Evolutionary conservation across 2,888 invertebrate genomes (phyloP).

Genomic region (Dynastes maya): DNA sequence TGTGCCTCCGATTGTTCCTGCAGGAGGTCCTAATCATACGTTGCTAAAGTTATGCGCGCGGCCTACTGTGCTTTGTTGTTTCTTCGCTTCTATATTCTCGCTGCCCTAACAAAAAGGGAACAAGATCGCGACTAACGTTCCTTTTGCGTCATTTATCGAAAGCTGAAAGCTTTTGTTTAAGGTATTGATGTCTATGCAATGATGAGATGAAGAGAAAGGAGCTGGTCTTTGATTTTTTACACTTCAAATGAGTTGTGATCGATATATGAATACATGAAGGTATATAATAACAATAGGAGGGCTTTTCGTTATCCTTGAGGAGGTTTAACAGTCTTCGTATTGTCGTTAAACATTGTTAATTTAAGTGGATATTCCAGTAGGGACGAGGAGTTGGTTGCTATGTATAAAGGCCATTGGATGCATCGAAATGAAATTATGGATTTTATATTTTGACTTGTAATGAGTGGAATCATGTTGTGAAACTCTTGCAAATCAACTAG

Average conservation of each 20-base stretch:
- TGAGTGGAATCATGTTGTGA: too few species aligned
- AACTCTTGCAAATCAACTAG: too few species aligned
- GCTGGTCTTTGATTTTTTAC: conserved; percentile 49
- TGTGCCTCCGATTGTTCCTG: conserved; percentile 61
- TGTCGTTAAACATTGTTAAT: conserved; percentile 32
- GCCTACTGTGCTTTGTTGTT: conserved; percentile 48
- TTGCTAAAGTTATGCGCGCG: conserved; percentile 29
- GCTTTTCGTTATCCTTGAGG: neutral
- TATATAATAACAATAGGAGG: too few species aligned
- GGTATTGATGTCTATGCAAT: conserved; percentile 65
- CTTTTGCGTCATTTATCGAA: conserved; percentile 30
- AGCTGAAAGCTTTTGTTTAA: conserved; percentile 62
- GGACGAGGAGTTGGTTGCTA: neutral
- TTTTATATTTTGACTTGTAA: too few species aligned
- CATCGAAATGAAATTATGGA: too few species aligned
- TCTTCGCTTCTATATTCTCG: neutral
- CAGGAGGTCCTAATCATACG: conserved; percentile 57
- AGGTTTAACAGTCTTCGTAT: conserved; percentile 21
- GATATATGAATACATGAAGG: neutral
- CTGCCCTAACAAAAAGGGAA: neutral
- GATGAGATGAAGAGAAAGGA: conserved; percentile 41
- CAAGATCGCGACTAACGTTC: conserved; percentile 2
- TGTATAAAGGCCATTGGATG: conserved; percentile 5
- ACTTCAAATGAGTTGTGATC: conserved; percentile 1
- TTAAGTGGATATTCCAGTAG: conserved; percentile 2